Conservation (phyloP, 2,797 vertebrate species). For the Trematomus bernacchii region DNA sequence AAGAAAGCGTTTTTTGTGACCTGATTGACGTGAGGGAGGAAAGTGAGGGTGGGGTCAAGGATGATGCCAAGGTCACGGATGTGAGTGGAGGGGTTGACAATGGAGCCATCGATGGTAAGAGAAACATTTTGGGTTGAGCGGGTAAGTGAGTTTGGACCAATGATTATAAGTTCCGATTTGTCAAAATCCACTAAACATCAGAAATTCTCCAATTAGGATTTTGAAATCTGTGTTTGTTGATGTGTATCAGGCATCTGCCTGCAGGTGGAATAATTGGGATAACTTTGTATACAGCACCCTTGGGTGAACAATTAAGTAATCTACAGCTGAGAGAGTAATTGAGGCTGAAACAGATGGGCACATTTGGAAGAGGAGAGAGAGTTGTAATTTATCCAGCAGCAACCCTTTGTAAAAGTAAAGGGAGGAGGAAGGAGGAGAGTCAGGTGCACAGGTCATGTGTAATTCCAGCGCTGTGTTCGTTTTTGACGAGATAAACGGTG, state of each 20-base stretch:
- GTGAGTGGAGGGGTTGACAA: too few relatives aligned
- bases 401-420: neutral
- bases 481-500: slow-evolving; percentile 64
- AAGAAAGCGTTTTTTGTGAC: too few relatives aligned
- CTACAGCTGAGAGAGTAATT: slow-evolving; percentile 65
- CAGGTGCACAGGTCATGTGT: slow-evolving; percentile 56
- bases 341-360: slow-evolving; percentile 69
- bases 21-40: too few relatives aligned
- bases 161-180: too few relatives aligned
- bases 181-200: neutral
- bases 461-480: slow-evolving; percentile 58
- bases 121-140: too few relatives aligned
- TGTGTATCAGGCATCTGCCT: slow-evolving; percentile 54
- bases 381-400: slow-evolving; percentile 13
- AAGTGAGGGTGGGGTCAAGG: too few relatives aligned
- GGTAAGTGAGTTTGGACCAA: too few relatives aligned
- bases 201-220: slow-evolving; percentile 39
- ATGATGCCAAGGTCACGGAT: too few relatives aligned
- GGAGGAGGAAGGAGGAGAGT: neutral
- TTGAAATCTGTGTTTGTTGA: slow-evolving; percentile 42
- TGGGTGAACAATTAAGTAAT: slow-evolving; percentile 67
- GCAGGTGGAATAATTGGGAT: slow-evolving; percentile 69
- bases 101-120: too few relatives aligned
- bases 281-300: slow-evolving; percentile 69
- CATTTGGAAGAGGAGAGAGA: slow-evolving; percentile 51